These are phyloP conservation scores for Eupsittula cactorum DNA, from an alignment of 2,113 vertebrate genomes.

Conservation along the genomic window DNA sequence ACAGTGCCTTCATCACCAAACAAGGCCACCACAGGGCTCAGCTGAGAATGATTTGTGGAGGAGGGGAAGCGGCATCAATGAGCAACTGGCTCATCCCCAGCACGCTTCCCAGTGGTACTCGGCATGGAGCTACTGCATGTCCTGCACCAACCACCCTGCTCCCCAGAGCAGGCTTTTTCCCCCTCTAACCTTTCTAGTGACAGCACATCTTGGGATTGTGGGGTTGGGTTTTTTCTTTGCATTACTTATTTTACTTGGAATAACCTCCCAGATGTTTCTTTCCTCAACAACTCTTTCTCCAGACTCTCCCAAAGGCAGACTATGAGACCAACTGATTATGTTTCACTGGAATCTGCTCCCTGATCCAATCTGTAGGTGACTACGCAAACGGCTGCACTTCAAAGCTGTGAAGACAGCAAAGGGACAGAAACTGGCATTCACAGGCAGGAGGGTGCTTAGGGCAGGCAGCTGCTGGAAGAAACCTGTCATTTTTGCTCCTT, in stretches of 20 bases:
- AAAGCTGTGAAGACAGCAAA: not conserved
- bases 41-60: not conserved
- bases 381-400: not conserved
- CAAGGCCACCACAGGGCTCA: not conserved
- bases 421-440: not conserved
- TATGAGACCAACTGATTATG: not conserved
- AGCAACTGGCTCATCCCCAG: not conserved
- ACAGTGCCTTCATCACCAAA: not conserved
- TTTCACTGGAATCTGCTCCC: not conserved
- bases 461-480: not conserved
- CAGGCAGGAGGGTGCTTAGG: not conserved
- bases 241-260: not conserved
- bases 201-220: not conserved
- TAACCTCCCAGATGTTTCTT: not conserved
- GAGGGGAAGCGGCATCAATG: rapidly evolving
- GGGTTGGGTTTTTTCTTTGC: not conserved
- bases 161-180: not conserved
- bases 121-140: not conserved
- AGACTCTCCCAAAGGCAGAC: not conserved
- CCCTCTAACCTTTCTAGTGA: not conserved
- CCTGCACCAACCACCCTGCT: not conserved
- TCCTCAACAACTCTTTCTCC: not conserved
- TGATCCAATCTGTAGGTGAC: not conserved
- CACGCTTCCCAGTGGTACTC: not conserved
- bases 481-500: not conserved